Percentiles rank a stretch among this genome's conserved stretches.
These are phyloP conservation scores for Charadrius vociferus DNA, from an alignment of 2,113 vertebrate genomes.

Conservation along the genomic window DNA sequence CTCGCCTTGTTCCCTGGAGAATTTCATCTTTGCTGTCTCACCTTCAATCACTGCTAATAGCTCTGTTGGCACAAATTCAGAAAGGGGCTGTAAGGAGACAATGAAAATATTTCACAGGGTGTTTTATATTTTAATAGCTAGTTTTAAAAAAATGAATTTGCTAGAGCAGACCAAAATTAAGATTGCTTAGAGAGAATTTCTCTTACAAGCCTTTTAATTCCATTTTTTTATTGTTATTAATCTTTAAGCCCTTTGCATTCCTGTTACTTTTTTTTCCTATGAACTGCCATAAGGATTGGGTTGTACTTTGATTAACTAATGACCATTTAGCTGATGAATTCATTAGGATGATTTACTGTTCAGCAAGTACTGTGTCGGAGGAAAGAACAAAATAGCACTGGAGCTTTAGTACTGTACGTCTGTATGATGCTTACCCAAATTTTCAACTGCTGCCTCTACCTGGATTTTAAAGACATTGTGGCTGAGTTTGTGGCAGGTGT, in stretches of 20 bases:
- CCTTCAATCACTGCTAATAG: conserved; percentile 90
- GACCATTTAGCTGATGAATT: conserved; percentile 3
- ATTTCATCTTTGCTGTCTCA: conserved; percentile 74
- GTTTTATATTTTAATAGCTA: conserved; percentile 63
- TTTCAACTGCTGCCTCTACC: background rate
- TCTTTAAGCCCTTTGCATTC: background rate
- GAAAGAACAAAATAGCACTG: background rate
- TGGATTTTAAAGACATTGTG: background rate
- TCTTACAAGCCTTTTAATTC: conserved; percentile 21
- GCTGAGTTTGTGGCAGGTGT: background rate
- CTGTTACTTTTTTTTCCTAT: background rate
- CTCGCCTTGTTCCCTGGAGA: conserved; percentile 73
- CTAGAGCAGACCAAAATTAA: conserved; percentile 36
- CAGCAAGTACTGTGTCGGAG: background rate
- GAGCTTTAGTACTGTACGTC: background rate
- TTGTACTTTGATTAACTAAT: conserved; percentile 31
- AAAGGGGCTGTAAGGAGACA: conserved; percentile 42
- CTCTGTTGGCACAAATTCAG: conserved; percentile 81
- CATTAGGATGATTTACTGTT: background rate
- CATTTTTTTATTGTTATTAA: conserved; percentile 17
- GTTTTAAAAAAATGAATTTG: conserved; percentile 36
- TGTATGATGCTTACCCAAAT: background rate
- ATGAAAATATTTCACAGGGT: conserved; percentile 62
- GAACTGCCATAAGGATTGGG: background rate
- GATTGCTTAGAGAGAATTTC: background rate